Conservation (phyloP, 2,113 vertebrate genomes). For the Nematolebias whitei region DNA sequence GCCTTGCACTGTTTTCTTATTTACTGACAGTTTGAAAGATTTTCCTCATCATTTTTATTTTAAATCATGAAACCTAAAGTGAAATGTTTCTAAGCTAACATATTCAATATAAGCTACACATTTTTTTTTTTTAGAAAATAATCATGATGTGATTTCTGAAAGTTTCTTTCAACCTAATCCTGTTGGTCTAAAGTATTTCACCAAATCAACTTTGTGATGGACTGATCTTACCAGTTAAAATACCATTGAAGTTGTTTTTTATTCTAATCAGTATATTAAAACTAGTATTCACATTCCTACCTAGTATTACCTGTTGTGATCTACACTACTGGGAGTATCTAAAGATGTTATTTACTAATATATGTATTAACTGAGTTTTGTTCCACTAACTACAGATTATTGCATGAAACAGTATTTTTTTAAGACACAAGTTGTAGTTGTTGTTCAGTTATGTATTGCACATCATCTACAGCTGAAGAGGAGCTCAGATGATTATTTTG, state of each 20-base stretch:
- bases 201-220: not conserved
- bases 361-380: conserved; percentile 22
- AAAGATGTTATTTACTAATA: conserved; percentile 19
- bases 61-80: not conserved
- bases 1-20: not conserved
- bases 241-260: not conserved
- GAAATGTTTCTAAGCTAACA: not conserved
- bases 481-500: not conserved
- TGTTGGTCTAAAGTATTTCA: conserved; percentile 3
- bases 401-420: conserved; percentile 41
- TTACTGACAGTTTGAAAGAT: too few species aligned
- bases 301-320: conserved; percentile 3
- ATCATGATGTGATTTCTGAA: not conserved
- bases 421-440: not conserved
- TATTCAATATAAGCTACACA: not conserved
- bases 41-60: too few species aligned
- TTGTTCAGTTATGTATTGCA: not conserved
- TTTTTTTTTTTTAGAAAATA: not conserved
- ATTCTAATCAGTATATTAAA: not conserved
- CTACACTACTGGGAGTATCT: not conserved
- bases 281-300: not conserved
- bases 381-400: conserved; percentile 3
- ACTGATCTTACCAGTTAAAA: not conserved
- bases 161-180: not conserved
- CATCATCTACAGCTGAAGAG: not conserved